phyloP scores from a whole-genome alignment of 2,797 vertebrate genomes.

The Muscicapa striata region DNA sequence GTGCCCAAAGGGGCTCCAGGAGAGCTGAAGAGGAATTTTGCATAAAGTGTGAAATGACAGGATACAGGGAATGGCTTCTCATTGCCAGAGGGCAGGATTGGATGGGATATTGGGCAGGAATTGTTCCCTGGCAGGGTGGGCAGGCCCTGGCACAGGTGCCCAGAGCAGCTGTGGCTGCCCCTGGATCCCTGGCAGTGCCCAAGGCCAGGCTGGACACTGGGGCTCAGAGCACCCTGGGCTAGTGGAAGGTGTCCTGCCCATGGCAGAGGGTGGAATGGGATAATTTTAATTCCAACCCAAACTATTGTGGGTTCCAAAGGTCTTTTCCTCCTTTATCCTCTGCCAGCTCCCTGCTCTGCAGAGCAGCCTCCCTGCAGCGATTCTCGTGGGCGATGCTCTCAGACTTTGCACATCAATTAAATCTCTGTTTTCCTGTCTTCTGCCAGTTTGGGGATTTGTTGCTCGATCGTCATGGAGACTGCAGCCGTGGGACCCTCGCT shows the following conservation, averaged over 20 bases:
- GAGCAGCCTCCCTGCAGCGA: background rate
- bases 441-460: background rate
- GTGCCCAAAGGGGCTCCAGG: background rate
- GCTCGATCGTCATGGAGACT: background rate
- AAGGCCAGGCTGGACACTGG: fast-evolving
- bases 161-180: background rate
- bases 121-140: too few species aligned
- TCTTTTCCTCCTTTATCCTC: background rate
- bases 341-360: background rate
- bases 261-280: background rate
- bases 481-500: background rate
- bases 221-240: fast-evolving
- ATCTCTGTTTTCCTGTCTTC: background rate
- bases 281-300: background rate
- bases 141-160: background rate
- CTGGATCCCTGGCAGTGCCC: background rate
- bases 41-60: too few species aligned
- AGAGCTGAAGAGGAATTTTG: too few species aligned
- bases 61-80: too few species aligned
- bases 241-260: background rate
- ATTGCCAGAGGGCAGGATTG: too few species aligned
- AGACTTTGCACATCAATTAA: background rate
- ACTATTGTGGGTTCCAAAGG: background rate
- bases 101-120: too few species aligned
- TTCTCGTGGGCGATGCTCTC: background rate